Percentiles rank a stretch among this genome's conserved stretches.
Conservation (phyloP, 2,888 invertebrate species). For the Drosophila paranaensis region DNA sequence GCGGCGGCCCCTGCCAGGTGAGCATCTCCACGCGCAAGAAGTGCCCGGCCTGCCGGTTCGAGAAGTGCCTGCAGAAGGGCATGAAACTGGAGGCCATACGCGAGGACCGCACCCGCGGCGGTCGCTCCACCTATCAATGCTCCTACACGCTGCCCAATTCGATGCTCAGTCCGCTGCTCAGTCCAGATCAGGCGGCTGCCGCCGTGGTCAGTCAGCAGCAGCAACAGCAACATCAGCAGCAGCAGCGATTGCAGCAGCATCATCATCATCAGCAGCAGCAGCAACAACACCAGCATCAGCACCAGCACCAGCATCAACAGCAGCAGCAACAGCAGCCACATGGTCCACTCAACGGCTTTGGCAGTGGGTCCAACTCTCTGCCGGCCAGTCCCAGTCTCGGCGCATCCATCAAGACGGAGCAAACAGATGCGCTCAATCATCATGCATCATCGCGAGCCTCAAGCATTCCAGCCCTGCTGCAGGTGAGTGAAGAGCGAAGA, state of each 20-base stretch:
- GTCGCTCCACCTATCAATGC: conserved; percentile 97
- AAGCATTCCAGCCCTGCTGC: conserved; percentile 88
- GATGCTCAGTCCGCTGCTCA: conserved; percentile 86
- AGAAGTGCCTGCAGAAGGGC: conserved; percentile 97
- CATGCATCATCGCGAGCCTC: conserved; percentile 47
- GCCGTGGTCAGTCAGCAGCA: conserved; percentile 58
- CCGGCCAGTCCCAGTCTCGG: conserved; percentile 82
- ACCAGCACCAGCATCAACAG: conserved; percentile 51
- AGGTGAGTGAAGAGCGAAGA: conserved; percentile 85
- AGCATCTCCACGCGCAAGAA: conserved; percentile 97
- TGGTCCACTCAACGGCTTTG: conserved; percentile 60
- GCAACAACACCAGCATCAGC: conserved; percentile 52
- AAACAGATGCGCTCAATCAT: conserved; percentile 69
- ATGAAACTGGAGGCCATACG: conserved; percentile 99
- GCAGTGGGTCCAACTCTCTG: conserved; percentile 57
- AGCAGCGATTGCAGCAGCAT: conserved; percentile 30
- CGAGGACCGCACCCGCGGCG: conserved; percentile 97
- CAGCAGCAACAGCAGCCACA: conserved; percentile 53
- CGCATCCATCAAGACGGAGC: conserved; percentile 85
- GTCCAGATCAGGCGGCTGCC: conserved; percentile 84
- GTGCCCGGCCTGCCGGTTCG: conserved; percentile 98
- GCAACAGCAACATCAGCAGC: conserved; percentile 54
- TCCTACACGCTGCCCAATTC: conserved; percentile 94
- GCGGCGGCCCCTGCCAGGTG: conserved; percentile 96
- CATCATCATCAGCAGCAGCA: conserved; percentile 65